phyloP scores from a whole-genome alignment of 2,113 vertebrate species.

The Paedocypris sp. region DNA sequence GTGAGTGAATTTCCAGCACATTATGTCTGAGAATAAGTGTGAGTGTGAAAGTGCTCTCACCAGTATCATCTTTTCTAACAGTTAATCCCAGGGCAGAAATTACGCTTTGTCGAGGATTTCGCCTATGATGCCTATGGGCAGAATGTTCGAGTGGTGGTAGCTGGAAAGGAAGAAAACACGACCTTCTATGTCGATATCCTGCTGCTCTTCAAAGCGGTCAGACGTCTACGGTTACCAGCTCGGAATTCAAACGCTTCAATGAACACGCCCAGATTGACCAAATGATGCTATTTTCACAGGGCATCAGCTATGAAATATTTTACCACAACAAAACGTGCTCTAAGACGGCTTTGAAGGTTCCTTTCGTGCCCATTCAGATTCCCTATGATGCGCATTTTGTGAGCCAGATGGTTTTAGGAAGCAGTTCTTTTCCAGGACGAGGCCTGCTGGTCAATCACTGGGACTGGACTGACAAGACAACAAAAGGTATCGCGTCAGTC shows the following conservation, averaged over 20 bases:
- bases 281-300: slow-evolving; percentile 22
- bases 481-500: slow-evolving; percentile 17
- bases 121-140: slow-evolving; percentile 33
- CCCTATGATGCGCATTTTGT: slow-evolving; percentile 26
- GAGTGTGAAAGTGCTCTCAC: background rate
- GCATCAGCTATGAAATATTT: slow-evolving; percentile 24
- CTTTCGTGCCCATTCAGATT: slow-evolving; percentile 26
- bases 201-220: slow-evolving; percentile 37
- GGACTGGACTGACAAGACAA: slow-evolving; percentile 9
- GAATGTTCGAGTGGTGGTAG: slow-evolving; percentile 15
- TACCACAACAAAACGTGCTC: slow-evolving; percentile 35
- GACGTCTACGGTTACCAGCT: too few species aligned
- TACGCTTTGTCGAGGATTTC: slow-evolving; percentile 24
- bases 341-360: slow-evolving; percentile 13
- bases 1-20: too few species aligned
- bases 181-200: slow-evolving; percentile 22
- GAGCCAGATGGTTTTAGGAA: slow-evolving; percentile 30
- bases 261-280: too few species aligned
- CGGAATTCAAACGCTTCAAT: too few species aligned
- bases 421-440: slow-evolving; percentile 25
- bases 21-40: background rate
- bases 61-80: background rate
- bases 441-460: slow-evolving; percentile 38
- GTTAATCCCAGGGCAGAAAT: slow-evolving; percentile 17
- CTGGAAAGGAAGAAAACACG: background rate